Evolutionary conservation across 2,797 vertebrate species (phyloP).

Genomic region (Lindbergichthys nudifrons): DNA sequence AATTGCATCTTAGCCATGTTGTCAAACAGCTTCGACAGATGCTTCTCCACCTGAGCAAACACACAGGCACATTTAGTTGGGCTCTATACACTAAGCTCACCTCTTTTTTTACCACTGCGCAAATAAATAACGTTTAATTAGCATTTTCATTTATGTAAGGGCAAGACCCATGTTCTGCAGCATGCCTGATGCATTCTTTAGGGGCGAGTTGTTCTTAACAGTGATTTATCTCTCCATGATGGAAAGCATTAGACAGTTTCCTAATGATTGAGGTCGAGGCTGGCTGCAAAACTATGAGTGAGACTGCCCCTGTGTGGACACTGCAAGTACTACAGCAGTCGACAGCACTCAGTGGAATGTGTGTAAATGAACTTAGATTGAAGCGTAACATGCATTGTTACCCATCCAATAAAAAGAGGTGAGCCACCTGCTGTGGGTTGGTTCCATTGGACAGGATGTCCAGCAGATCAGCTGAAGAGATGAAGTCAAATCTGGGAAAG

Average conservation of each 20-base stretch:
- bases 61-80: constrained; percentile 24
- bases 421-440: constrained; percentile 90
- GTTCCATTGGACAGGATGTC: constrained; percentile 97
- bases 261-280: constrained; percentile 35
- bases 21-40: constrained; percentile 97
- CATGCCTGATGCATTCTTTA: constrained; percentile 50
- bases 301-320: constrained; percentile 78
- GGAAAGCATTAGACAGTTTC: constrained; percentile 46
- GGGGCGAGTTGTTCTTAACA: constrained; percentile 56
- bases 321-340: constrained; percentile 28
- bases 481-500: constrained; percentile 97
- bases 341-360: neutral
- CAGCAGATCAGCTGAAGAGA: constrained; percentile 95
- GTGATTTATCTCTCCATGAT: constrained; percentile 61
- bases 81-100: constrained; percentile 34
- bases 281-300: constrained; percentile 57
- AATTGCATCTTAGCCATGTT: constrained; percentile 92
- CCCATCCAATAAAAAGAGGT: constrained; percentile 12
- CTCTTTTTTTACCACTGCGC: neutral
- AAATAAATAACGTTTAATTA: too few relatives aligned
- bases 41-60: constrained; percentile 89
- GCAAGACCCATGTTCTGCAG: constrained; percentile 48
- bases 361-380: constrained; percentile 3
- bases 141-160: neutral
- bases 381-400: constrained; percentile 25